These are phyloP conservation scores for Steatocranus sp. DNA, from an alignment of 2,797 vertebrate species.

Conservation along the genomic window DNA sequence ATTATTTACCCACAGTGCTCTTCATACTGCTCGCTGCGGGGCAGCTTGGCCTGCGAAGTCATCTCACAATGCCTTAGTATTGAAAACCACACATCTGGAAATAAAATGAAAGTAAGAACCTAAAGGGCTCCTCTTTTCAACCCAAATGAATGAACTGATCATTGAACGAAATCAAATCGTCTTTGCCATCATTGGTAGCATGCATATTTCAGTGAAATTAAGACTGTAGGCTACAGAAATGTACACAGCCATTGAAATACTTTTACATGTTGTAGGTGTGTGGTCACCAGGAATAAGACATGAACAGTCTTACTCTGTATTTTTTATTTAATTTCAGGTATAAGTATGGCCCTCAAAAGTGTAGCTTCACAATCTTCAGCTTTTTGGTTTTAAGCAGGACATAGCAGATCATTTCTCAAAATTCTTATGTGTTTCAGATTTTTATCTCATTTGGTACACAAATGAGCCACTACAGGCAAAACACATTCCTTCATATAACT, in stretches of 20 bases:
- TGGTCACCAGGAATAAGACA: neutral
- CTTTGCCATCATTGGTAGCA: neutral
- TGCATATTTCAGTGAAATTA: neutral
- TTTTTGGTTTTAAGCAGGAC: neutral
- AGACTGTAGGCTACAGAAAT: neutral
- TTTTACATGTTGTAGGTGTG: neutral
- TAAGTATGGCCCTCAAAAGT: neutral
- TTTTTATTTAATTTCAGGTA: neutral
- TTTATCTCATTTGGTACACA: neutral
- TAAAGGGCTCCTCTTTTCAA: neutral
- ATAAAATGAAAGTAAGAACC: neutral
- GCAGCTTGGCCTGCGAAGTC: conserved; percentile 3
- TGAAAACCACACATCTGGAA: neutral
- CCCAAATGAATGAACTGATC: neutral
- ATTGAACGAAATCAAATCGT: neutral
- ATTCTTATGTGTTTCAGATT: neutral
- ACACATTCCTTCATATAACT: fast-evolving
- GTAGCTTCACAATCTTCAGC: neutral
- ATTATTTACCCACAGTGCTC: conserved; percentile 44
- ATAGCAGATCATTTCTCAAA: neutral
- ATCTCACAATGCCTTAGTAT: neutral
- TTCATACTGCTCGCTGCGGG: neutral
- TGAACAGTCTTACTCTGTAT: neutral
- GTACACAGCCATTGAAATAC: neutral
- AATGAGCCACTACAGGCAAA: neutral